Conservation (phyloP, 2,888 invertebrate genomes). For the Subacronicta megacephala region DNA sequence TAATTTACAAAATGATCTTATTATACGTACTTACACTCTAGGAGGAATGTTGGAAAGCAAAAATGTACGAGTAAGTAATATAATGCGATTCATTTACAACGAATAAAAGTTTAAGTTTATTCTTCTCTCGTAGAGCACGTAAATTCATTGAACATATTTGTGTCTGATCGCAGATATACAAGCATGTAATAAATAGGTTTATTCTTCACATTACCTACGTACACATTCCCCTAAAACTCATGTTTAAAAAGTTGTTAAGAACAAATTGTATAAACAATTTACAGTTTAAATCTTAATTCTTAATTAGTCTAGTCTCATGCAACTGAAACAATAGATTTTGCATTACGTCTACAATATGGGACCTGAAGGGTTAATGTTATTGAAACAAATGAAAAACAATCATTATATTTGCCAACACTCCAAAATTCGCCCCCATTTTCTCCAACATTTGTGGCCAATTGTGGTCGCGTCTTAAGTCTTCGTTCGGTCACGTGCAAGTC, state of each 20-base stretch:
- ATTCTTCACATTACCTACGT: background rate
- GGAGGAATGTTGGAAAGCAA: background rate
- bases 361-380: too few relatives aligned
- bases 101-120: background rate
- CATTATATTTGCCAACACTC: background rate
- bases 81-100: background rate
- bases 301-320: too few relatives aligned
- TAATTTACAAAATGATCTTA: background rate
- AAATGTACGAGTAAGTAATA: background rate
- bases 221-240: too few relatives aligned
- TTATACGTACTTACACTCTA: background rate
- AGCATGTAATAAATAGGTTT: background rate
- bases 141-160: background rate
- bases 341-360: too few relatives aligned
- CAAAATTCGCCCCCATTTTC: background rate
- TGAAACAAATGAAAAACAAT: too few relatives aligned
- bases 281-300: too few relatives aligned
- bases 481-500: slow-evolving; percentile 35
- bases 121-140: background rate
- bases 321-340: too few relatives aligned
- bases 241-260: too few relatives aligned
- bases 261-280: too few relatives aligned
- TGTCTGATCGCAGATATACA: background rate
- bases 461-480: background rate
- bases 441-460: slow-evolving; percentile 2